These are phyloP conservation scores for Nomia melanderi DNA, from an alignment of 1,140 invertebrate genomes.

Conservation along the genomic window DNA sequence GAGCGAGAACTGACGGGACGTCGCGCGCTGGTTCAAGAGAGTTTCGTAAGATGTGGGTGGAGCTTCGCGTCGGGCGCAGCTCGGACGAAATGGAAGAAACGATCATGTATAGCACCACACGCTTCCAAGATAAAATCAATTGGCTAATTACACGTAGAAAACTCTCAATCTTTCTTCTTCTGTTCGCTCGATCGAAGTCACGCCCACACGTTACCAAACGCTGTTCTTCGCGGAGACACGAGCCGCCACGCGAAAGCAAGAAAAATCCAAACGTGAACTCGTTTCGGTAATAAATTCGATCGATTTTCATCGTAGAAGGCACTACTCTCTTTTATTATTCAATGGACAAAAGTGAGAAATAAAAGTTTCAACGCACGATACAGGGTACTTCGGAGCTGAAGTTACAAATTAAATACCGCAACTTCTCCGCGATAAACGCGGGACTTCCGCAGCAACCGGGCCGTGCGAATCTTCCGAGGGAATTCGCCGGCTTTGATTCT, in stretches of 20 bases:
- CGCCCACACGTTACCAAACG: neutral
- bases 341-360: slow-evolving; percentile 1
- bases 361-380: neutral
- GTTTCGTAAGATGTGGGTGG: neutral
- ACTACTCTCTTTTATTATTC: slow-evolving; percentile 4
- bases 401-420: slow-evolving; percentile 2
- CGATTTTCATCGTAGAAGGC: slow-evolving; percentile 1
- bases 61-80: no score
- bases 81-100: no score
- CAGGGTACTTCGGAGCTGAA: slow-evolving; percentile 3
- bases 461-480: neutral
- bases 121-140: no score
- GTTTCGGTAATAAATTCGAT: neutral
- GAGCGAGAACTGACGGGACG: neutral
- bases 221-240: neutral
- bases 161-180: no score
- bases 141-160: no score
- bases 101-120: no score
- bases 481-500: slow-evolving; percentile 20
- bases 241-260: neutral
- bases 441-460: neutral
- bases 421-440: neutral
- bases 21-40: neutral
- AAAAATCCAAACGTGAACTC: neutral
- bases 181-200: neutral